Percentiles rank a stretch among this genome's conserved stretches.
Evolutionary conservation across 2,113 vertebrate genomes (phyloP).

Genomic region (Dipodomys ordii): DNA sequence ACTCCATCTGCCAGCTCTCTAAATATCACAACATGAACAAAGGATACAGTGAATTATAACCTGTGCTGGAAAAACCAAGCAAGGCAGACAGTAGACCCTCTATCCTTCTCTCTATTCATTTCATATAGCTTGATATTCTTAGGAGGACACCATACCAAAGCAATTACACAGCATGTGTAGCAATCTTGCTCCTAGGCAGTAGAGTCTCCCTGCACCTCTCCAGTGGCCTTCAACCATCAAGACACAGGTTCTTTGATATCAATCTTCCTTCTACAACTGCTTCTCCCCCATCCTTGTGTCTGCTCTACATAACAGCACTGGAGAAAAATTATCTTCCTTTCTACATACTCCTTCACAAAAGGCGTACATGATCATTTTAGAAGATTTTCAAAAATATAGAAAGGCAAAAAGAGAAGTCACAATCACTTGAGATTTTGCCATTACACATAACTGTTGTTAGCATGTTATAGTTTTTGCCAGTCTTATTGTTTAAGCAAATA

Average conservation of each 20-base stretch:
- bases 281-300: neutral
- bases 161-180: neutral
- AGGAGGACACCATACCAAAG: neutral
- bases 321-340: neutral
- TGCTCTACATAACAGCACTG: neutral
- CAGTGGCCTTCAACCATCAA: neutral
- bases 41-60: neutral
- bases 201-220: neutral
- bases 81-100: too few species aligned
- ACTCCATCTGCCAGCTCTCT: neutral
- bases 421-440: neutral
- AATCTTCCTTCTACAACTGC: neutral
- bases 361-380: neutral
- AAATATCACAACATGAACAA: slow-evolving; percentile 24
- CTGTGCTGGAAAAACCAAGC: neutral
- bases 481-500: neutral
- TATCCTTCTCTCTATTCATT: neutral
- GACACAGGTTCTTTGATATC: neutral
- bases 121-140: too few species aligned
- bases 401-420: neutral
- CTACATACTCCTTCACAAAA: neutral
- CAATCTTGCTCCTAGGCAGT: neutral
- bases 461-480: neutral
- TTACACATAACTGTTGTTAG: neutral
- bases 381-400: neutral